Evolutionary conservation across 2,797 vertebrate species (phyloP), one percentile per base, ranked within the genome.

Genomic region (Emys orbicularis): DNA sequence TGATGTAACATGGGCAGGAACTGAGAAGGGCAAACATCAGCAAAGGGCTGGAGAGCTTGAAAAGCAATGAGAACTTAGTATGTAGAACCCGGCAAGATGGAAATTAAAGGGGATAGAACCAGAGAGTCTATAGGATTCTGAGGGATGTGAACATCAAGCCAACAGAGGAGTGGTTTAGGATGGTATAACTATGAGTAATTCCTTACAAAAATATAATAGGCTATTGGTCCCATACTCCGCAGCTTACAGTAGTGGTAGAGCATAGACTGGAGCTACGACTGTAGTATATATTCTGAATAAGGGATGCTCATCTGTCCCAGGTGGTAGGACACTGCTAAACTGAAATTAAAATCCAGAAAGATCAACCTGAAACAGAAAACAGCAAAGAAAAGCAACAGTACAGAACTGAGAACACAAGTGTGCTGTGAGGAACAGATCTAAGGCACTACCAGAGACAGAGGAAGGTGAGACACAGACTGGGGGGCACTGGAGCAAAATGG

Each of bases 41-140:
- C 85, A 94, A 96, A 96, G 93, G 83, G 92, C 93, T 88, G 87
- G 90, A 90, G 94, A 95, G 96, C 94, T 50, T 94, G 90, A 94
- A 90, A 96, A 95, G 97, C 96, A 97, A 97, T 95, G 95, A 96
- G 94, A 92, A 95, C 92, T 95, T 90, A 94, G 95, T 96, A 95
- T 89, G 96, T 2, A 96, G 95, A 96, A 86, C 11, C 12, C 29
- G 6, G 41, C 41, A 47, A 93, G 96, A 96, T 79, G 92, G 92
- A 95, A 97, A 97, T 95, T 95, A 96, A 96, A 95, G 96, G 93
- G 95, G 92, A 89, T 81, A 90, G 79, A 97, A 90, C 95, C 92
- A 97, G 84, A 92, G 16, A 37, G 81, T 88, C 90, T 44, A 87
- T 95, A 96, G 92, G 83, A 96, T 96, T 96, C 94, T 90, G 93